A percentile compares a stretch with the other conserved stretches of the same genome.
Conservation (phyloP, 2,888 invertebrate genomes). For the Graphium colonna region DNA sequence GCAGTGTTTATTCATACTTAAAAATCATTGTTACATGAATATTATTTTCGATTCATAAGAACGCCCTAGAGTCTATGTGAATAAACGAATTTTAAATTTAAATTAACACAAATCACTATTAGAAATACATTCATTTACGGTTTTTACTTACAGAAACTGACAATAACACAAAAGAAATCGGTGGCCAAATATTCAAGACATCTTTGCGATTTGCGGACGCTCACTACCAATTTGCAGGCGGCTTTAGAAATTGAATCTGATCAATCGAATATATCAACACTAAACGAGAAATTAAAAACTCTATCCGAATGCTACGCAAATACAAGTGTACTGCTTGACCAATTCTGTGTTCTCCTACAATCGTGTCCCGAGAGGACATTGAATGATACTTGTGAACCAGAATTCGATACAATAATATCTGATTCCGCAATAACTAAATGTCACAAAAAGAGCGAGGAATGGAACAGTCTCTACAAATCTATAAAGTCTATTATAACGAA, state of each 20-base stretch:
- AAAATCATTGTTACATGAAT: no score
- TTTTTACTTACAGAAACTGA: constrained; percentile 74
- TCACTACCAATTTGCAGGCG: constrained; percentile 61
- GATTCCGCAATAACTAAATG: constrained; percentile 60
- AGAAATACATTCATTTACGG: constrained; percentile 8
- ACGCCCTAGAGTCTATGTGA: no score
- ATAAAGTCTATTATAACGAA: constrained; percentile 49
- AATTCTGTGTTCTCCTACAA: constrained; percentile 83
- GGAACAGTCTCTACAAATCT: constrained; percentile 53
- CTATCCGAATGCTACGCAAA: constrained; percentile 74
- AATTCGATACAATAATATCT: constrained; percentile 59
- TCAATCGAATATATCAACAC: constrained; percentile 47
- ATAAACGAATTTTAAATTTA: no score
- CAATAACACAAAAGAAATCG: constrained; percentile 83
- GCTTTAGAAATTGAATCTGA: constrained; percentile 49
- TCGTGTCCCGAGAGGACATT: constrained; percentile 59
- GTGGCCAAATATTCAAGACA: constrained; percentile 79
- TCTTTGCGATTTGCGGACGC: constrained; percentile 78
- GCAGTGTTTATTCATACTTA: no score
- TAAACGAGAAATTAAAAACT: constrained; percentile 55
- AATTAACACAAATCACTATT: not conserved
- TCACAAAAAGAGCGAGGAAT: constrained; percentile 61
- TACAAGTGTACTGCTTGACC: constrained; percentile 80
- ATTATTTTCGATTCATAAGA: no score
- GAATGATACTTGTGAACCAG: constrained; percentile 43